phyloP scores from a whole-genome alignment of 2,888 invertebrate species.

The Pterostichus madidus region DNA sequence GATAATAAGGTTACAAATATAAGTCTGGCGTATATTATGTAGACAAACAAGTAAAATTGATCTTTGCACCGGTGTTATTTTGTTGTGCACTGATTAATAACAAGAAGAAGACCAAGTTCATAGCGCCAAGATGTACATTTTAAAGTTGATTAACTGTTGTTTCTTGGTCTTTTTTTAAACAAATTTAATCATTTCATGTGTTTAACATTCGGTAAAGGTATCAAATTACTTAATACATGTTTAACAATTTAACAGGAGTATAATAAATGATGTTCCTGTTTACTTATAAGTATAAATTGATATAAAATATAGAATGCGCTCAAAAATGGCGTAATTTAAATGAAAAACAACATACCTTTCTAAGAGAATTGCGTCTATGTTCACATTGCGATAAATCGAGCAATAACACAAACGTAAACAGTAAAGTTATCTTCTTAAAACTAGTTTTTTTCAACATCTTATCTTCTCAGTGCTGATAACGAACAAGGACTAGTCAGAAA shows the following conservation, averaged over 20 bases:
- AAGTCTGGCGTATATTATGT: background rate
- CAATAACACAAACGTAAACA: background rate
- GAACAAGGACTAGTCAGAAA: background rate
- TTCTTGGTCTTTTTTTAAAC: background rate
- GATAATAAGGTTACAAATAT: background rate
- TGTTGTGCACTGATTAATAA: background rate
- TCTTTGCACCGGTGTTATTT: background rate
- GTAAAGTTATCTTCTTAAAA: background rate
- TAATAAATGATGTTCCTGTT: too few species aligned
- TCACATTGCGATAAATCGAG: background rate
- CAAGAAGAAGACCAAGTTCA: background rate
- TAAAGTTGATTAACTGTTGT: background rate
- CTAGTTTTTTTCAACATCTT: conserved; percentile 32
- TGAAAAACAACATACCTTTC: background rate
- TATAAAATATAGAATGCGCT: too few species aligned
- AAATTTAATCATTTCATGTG: background rate
- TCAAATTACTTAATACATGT: too few species aligned
- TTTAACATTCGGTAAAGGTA: too few species aligned
- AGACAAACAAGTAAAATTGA: background rate
- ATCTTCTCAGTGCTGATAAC: conserved; percentile 38
- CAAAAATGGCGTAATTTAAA: background rate
- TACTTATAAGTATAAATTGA: too few species aligned
- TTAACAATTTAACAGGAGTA: too few species aligned
- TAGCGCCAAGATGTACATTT: background rate
- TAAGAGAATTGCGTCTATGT: background rate